Percentiles rank a stretch among this genome's conserved stretches.
phyloP scores from a whole-genome alignment of 2,888 invertebrate genomes.

The Resseliella maxima region DNA sequence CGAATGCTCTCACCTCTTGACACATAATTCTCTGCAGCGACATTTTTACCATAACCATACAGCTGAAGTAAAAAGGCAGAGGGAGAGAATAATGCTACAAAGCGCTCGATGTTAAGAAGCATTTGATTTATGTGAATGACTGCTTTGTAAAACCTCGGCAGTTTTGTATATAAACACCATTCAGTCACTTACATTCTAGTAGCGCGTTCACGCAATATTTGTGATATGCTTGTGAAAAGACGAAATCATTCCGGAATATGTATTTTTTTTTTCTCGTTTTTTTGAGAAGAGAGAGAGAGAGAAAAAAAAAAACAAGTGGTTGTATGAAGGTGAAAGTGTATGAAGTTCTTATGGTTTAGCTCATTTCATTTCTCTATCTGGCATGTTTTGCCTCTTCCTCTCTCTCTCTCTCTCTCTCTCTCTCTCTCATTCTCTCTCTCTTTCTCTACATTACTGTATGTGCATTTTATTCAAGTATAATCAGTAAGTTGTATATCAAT shows the following conservation, averaged over 20 bases:
- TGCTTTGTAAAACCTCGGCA: conserved; percentile 8
- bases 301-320: conserved; percentile 1
- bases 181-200: not conserved
- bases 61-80: no score
- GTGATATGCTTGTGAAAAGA: not conserved
- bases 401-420: not conserved
- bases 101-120: not conserved
- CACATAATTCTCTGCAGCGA: not conserved
- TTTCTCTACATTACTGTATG: not conserved
- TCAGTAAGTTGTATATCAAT: conserved; percentile 34
- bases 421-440: not conserved
- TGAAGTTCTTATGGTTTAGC: conserved; percentile 2
- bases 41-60: not conserved
- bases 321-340: conserved; percentile 1
- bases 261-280: not conserved
- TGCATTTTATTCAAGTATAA: conserved; percentile 1
- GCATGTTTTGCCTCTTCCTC: not conserved
- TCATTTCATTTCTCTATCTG: not conserved
- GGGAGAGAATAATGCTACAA: not conserved
- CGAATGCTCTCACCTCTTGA: conserved; percentile 38
- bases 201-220: not conserved
- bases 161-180: not conserved
- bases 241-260: not conserved
- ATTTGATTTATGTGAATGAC: conserved; percentile 1
- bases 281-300: no score